Evolutionary conservation across 2,797 vertebrate species (phyloP), one percentile per base, ranked within the genome.

Genomic region (Masticophis lateralis): DNA sequence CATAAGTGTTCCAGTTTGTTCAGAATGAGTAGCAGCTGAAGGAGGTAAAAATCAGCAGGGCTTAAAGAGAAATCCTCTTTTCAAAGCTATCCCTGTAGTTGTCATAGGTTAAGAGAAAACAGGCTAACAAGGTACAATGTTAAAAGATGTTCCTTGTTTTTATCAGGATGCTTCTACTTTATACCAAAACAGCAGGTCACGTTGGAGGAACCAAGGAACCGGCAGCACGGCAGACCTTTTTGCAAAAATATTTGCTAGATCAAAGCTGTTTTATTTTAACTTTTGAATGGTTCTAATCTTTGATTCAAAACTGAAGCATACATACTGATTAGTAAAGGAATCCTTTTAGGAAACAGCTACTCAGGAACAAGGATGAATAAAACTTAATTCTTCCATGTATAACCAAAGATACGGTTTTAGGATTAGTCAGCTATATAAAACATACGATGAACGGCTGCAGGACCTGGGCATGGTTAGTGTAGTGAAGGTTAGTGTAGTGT

Each of bases 271-370:
- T 79, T 79, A 69, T 43, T 79, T 79, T 43, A 22, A 83, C 74
- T 83, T 83, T 25, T 89, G 87, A 43, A 93, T 6, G 47, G 89
- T 61, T 83, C 60, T 63, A 63, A 91, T 51, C 20, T 96, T 96
- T 94, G 55, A 94, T 93, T 91, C 95, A 90, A 43, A 66, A 86
- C 90, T 95, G 91, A 97, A 95, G 43, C 47, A 94, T 79, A 94
- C 92, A 91, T 55, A 22, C 51, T 25, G 53, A 94, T 92, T 94
- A 94, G 27, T 32, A 56, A 89, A 12, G 3, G 57, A 94, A 2
- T 53, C 55, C 94, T 79, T 93, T 60, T 79, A 94, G 28, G 16
- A 90, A 11, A 93, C 94, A 91, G 27, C 47, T 93, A 27, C 55
- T 79, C 53, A 37, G 57, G 55, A 96, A 92, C 90, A 55, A 37